Percentiles rank a stretch among this genome's conserved stretches.
Conservation (phyloP, 2,888 invertebrate species). For the Campoplex capitator region DNA sequence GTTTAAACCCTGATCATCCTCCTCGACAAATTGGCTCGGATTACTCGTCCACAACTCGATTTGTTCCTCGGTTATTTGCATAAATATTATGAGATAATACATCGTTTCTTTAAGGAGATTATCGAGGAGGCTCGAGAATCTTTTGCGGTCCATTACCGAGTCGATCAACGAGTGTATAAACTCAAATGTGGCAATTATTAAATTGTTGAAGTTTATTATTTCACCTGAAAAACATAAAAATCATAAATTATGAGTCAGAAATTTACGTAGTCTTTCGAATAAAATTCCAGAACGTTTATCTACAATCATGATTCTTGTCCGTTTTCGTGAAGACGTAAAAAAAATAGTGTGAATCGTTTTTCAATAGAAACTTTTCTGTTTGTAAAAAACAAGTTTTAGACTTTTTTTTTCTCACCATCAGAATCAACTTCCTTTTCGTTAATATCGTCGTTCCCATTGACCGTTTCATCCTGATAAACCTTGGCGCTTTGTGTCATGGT, state of each 20-base stretch:
- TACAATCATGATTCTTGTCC: no score
- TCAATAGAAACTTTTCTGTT: background rate
- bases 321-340: no score
- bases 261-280: conserved; percentile 16
- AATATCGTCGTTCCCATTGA: conserved; percentile 86
- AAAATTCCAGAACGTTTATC: no score
- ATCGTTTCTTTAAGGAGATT: conserved; percentile 88
- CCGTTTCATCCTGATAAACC: conserved; percentile 87
- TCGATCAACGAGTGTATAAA: conserved; percentile 87
- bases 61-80: conserved; percentile 90
- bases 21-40: conserved; percentile 89
- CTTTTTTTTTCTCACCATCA: conserved; percentile 84
- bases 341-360: no score
- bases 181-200: conserved; percentile 89
- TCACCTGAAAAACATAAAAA: conserved; percentile 85
- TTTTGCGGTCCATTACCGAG: conserved; percentile 87
- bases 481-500: conserved; percentile 89
- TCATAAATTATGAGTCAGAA: background rate
- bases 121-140: conserved; percentile 86
- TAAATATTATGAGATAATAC: conserved; percentile 89
- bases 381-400: background rate
- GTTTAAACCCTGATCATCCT: conserved; percentile 88
- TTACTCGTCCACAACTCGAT: conserved; percentile 87
- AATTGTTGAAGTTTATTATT: conserved; percentile 87
- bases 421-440: conserved; percentile 87